Evolutionary conservation across 2,888 invertebrate genomes (phyloP).

Genomic region (Pheosia tremula): DNA sequence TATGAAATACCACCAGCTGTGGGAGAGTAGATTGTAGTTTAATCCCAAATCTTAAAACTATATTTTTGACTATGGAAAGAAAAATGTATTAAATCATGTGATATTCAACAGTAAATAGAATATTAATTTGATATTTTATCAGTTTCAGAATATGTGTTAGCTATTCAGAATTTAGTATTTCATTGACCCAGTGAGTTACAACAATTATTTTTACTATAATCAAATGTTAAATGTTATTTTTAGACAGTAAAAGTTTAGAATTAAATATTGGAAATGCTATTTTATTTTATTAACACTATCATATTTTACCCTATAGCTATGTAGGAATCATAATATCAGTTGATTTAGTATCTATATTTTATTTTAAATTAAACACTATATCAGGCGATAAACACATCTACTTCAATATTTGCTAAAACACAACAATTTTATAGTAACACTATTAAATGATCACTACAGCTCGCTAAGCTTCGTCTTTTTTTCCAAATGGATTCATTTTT

Average conservation of each 20-base stretch:
- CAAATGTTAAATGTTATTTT: constrained; percentile 25
- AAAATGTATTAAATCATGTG: too few relatives aligned
- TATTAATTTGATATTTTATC: too few relatives aligned
- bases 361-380: constrained; percentile 35
- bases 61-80: too few relatives aligned
- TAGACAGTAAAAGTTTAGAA: constrained; percentile 20
- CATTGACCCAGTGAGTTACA: constrained; percentile 8
- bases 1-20: too few relatives aligned
- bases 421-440: constrained; percentile 55
- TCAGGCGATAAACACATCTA: constrained; percentile 57
- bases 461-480: constrained; percentile 85
- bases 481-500: constrained; percentile 91
- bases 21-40: too few relatives aligned
- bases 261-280: background rate
- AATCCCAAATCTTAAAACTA: too few relatives aligned
- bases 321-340: background rate
- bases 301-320: background rate
- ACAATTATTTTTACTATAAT: constrained; percentile 14
- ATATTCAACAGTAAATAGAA: background rate
- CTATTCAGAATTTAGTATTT: background rate
- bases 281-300: background rate
- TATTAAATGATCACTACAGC: constrained; percentile 25
- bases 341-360: constrained; percentile 22
- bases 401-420: constrained; percentile 65
- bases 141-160: too few relatives aligned